A percentile compares a stretch with the other conserved stretches of the same genome.
Conservation (phyloP, 2,888 invertebrate genomes). For the Lochmaea crataegi region DNA sequence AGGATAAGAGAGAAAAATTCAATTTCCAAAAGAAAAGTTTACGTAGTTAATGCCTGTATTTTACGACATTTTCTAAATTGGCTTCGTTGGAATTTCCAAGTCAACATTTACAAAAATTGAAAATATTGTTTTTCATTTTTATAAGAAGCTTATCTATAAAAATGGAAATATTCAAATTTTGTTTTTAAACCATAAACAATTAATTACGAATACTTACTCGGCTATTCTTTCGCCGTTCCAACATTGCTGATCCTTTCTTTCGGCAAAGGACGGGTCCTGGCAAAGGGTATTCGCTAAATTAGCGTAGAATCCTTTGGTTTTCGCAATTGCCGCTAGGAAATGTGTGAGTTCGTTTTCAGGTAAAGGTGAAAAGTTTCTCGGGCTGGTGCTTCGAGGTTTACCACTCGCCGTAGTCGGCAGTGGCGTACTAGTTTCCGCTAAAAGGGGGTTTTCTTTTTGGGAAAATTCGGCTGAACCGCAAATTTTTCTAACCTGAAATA, state of each 20-base stretch:
- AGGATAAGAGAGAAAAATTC: background rate
- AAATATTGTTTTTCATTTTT: background rate
- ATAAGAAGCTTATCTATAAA: too few relatives aligned
- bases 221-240: slow-evolving; percentile 85
- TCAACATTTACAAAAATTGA: background rate
- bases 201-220: slow-evolving; percentile 72
- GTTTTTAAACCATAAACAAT: background rate
- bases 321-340: slow-evolving; percentile 74
- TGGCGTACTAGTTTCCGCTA: slow-evolving; percentile 52
- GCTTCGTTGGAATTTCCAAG: background rate
- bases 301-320: slow-evolving; percentile 86
- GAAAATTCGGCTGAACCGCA: slow-evolving; percentile 65
- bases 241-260: slow-evolving; percentile 75
- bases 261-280: slow-evolving; percentile 77
- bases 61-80: background rate
- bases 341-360: slow-evolving; percentile 74
- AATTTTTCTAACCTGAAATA: slow-evolving; percentile 68
- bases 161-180: background rate
- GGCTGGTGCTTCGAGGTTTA: slow-evolving; percentile 60
- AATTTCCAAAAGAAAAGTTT: background rate
- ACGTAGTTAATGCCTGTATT: background rate
- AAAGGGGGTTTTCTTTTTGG: slow-evolving; percentile 53
- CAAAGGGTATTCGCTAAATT: slow-evolving; percentile 84
- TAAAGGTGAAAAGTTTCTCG: slow-evolving; percentile 69
- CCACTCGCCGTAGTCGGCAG: slow-evolving; percentile 56